phyloP scores from a whole-genome alignment of 1,140 invertebrate species.

The Drosophila arizonae region DNA sequence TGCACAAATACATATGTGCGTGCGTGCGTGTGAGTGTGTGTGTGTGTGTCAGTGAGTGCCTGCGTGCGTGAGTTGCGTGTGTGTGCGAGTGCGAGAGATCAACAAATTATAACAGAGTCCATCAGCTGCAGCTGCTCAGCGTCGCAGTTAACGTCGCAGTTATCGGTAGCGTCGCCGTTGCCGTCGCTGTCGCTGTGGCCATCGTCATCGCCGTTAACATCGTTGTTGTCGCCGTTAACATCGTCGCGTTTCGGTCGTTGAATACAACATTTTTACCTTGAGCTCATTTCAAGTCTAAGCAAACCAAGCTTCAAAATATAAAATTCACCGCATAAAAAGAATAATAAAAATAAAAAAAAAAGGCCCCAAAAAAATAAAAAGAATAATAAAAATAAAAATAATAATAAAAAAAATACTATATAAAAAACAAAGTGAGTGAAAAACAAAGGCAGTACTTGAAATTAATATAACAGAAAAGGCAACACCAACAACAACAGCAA shows the following conservation, averaged over 20 bases:
- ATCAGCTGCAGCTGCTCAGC: conserved; percentile 46
- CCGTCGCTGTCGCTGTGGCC: background rate
- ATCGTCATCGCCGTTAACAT: conserved; percentile 8
- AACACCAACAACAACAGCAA: conserved; percentile 3
- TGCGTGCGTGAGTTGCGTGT: background rate
- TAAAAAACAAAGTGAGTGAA: background rate
- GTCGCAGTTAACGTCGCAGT: conserved; percentile 16
- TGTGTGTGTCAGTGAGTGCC: background rate
- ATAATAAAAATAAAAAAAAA: conserved; percentile 32
- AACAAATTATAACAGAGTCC: conserved; percentile 32
- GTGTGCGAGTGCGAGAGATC: conserved; percentile 14
- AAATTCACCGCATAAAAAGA: conserved; percentile 23
- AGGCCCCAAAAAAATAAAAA: too few relatives aligned
- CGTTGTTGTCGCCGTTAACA: background rate
- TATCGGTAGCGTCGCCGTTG: conserved; percentile 2
- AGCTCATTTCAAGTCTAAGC: conserved; percentile 75
- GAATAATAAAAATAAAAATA: conserved; percentile 29
- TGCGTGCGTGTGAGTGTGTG: conserved; percentile 2
- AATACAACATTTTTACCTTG: conserved; percentile 74
- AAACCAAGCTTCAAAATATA: conserved; percentile 49
- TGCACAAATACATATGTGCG: conserved; percentile 1
- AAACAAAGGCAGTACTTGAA: conserved; percentile 1
- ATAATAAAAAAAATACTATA: conserved; percentile 1
- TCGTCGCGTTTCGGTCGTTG: conserved; percentile 51
- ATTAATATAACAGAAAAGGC: conserved; percentile 1